Conservation (phyloP, 2,888 invertebrate species). For the Serrognathus titanus region DNA sequence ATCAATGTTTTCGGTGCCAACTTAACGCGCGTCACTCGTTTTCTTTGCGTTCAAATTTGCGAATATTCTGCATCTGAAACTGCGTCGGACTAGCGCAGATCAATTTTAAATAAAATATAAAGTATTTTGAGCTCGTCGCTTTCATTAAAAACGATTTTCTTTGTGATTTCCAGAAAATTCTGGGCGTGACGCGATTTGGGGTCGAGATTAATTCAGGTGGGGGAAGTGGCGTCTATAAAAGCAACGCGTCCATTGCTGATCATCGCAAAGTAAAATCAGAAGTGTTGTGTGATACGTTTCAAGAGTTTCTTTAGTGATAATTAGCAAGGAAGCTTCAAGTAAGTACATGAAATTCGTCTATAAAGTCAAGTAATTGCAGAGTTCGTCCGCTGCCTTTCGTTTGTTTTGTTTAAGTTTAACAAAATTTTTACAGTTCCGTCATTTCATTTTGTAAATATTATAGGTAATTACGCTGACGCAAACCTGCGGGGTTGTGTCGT, state of each 20-base stretch:
- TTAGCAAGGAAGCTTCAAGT: neutral
- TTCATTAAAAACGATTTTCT: neutral
- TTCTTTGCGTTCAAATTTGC: too few species aligned
- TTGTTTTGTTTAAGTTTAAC: conserved; percentile 20
- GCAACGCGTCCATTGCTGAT: conserved; percentile 14
- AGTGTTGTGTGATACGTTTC: neutral
- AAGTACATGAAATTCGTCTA: neutral
- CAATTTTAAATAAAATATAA: too few species aligned
- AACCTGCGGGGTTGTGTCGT: conserved; percentile 7
- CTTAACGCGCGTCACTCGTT: too few species aligned
- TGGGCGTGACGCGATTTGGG: conserved; percentile 19
- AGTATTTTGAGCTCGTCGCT: neutral
- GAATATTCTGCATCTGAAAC: too few species aligned
- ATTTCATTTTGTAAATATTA: conserved; percentile 10
- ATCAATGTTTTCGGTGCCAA: too few species aligned
- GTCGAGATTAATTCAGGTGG: conserved; percentile 31
- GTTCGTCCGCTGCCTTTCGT: conserved; percentile 6
- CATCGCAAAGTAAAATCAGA: neutral
- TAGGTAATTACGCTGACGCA: neutral
- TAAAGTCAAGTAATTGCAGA: too few species aligned
- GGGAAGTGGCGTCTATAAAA: conserved; percentile 31
- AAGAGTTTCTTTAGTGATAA: neutral
- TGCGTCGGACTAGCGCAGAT: too few species aligned
- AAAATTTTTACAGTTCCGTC: conserved; percentile 26
- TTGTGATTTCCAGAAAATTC: neutral